Evolutionary conservation across 2,888 invertebrate species (phyloP).

Genomic region (Tridacna gigas): DNA sequence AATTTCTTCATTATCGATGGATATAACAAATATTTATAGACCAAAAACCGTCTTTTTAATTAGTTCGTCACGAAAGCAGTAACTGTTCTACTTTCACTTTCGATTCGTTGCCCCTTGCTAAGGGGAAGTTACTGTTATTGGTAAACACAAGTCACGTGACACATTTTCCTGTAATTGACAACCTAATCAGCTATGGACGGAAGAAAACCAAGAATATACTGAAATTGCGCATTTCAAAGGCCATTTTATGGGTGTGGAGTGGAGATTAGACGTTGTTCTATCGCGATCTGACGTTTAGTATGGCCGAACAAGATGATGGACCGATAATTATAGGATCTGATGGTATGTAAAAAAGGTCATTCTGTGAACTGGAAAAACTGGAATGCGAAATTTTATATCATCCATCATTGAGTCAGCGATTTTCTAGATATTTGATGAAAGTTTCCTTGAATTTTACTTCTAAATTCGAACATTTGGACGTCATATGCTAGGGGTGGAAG

Average conservation of each 20-base stretch:
- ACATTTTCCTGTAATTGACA: slow-evolving; percentile 44
- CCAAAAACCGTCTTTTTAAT: too few species aligned
- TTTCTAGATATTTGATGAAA: not conserved
- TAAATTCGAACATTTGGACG: too few species aligned
- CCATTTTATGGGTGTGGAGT: not conserved
- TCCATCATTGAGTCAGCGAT: not conserved
- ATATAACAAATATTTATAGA: too few species aligned
- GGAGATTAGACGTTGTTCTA: not conserved
- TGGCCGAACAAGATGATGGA: slow-evolving; percentile 40
- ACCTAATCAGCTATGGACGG: slow-evolving; percentile 17
- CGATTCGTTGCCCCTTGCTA: not conserved
- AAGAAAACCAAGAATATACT: slow-evolving; percentile 7
- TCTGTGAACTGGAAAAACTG: not conserved
- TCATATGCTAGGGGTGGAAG: too few species aligned
- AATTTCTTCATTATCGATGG: too few species aligned
- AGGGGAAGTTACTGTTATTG: slow-evolving; percentile 20
- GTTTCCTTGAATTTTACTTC: too few species aligned
- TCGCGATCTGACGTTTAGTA: not conserved
- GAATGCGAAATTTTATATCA: not conserved
- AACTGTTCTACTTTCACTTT: slow-evolving; percentile 13
- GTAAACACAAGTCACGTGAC: slow-evolving; percentile 45
- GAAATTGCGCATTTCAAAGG: slow-evolving; percentile 14
- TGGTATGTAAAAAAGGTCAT: slow-evolving; percentile 41
- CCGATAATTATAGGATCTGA: slow-evolving; percentile 56
- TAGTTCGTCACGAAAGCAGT: not conserved